Evolutionary conservation across 2,113 vertebrate species (phyloP).

Genomic region (Caloenas nicobarica): DNA sequence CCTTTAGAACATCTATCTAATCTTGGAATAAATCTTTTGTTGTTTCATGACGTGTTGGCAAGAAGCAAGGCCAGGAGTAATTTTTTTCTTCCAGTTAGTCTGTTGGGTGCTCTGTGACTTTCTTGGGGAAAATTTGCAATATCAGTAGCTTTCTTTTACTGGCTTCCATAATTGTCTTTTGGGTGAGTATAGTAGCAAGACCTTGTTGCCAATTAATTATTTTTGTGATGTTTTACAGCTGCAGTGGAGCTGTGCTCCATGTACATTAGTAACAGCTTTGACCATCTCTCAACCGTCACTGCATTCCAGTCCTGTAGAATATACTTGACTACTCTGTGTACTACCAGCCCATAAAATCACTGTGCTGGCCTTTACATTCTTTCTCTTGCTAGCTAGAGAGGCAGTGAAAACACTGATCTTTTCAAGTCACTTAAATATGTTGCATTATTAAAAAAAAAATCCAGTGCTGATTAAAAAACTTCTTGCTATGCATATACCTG

Average conservation of each 20-base stretch:
- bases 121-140: background rate
- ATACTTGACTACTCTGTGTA: background rate
- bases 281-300: background rate
- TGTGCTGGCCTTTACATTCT: background rate
- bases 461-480: background rate
- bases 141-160: background rate
- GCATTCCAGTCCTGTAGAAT: background rate
- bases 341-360: background rate
- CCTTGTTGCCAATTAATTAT: background rate
- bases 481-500: background rate
- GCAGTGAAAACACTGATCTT: background rate
- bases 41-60: background rate
- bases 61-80: background rate
- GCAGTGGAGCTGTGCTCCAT: background rate
- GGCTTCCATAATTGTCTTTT: background rate
- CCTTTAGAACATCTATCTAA: background rate
- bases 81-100: background rate
- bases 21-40: background rate
- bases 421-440: background rate
- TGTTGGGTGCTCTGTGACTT: fast-evolving
- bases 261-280: background rate
- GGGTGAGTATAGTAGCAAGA: background rate
- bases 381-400: background rate
- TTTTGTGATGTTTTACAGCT: background rate
- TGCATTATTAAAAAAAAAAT: background rate